phyloP scores from a whole-genome alignment of 2,113 vertebrate species.

The Alligator sinensis region DNA sequence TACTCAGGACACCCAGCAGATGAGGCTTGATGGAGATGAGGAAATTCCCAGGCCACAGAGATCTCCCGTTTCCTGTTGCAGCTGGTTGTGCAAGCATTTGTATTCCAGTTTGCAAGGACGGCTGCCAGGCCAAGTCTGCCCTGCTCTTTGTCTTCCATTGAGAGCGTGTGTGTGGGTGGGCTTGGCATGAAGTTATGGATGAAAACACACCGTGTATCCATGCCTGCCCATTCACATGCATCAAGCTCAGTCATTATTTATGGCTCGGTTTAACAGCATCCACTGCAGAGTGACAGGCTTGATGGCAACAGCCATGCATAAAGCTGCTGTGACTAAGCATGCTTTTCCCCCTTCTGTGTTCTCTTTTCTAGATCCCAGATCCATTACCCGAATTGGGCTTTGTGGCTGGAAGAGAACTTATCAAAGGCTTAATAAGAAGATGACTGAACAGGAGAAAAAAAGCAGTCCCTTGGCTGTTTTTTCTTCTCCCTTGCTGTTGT shows the following conservation, averaged over 20 bases:
- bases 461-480: conserved; percentile 40
- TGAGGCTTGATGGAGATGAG: too few species aligned
- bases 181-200: not conserved
- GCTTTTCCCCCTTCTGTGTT: not conserved
- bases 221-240: not conserved
- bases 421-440: conserved; percentile 25
- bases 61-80: too few species aligned
- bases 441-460: conserved; percentile 29
- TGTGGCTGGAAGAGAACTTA: conserved; percentile 44
- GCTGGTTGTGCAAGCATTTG: not conserved
- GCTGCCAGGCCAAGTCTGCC: not conserved
- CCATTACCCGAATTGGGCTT: conserved; percentile 4
- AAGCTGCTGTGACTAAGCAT: not conserved
- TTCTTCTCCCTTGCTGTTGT: not conserved
- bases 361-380: conserved; percentile 54
- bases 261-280: not conserved
- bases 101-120: not conserved
- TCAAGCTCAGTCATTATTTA: not conserved
- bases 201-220: not conserved
- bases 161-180: not conserved
- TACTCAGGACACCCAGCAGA: too few species aligned
- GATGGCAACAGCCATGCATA: accelerated
- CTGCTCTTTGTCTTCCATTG: not conserved
- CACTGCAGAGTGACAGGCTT: not conserved
- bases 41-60: too few species aligned